Evolutionary conservation across 2,888 invertebrate genomes (phyloP).

Genomic region (Archips crataeganus): DNA sequence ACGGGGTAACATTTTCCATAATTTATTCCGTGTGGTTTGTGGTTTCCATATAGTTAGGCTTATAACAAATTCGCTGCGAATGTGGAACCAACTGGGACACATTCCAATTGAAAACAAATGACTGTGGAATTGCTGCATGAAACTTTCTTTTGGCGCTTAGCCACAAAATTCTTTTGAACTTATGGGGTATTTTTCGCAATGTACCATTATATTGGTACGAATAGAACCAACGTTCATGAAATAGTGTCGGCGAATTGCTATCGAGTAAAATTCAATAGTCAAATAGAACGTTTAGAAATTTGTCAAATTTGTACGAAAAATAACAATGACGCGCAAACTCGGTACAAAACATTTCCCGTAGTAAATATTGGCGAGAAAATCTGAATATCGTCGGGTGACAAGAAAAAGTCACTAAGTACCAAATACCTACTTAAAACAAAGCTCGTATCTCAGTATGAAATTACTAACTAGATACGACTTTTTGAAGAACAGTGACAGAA

Average conservation of each 20-base stretch:
- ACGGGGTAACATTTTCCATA: too few relatives aligned
- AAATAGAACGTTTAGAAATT: neutral
- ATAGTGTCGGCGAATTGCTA: neutral
- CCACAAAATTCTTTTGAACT: constrained; percentile 35
- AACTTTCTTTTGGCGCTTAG: constrained; percentile 34
- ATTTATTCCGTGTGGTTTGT: neutral
- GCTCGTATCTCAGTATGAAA: too few relatives aligned
- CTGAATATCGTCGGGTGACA: too few relatives aligned
- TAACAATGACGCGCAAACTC: constrained; percentile 12
- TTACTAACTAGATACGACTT: too few relatives aligned
- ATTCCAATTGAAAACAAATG: constrained; percentile 42
- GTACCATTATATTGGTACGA: constrained; percentile 16
- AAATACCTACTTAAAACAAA: too few relatives aligned
- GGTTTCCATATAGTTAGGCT: constrained; percentile 5
- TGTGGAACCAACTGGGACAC: constrained; percentile 34
- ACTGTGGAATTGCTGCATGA: constrained; percentile 37
- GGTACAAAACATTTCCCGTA: constrained; percentile 12
- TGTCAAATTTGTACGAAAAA: neutral
- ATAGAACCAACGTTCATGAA: neutral
- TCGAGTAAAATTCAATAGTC: neutral
- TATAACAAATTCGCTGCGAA: constrained; percentile 30
- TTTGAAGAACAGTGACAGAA: too few relatives aligned
- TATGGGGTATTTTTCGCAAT: constrained; percentile 34
- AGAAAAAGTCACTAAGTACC: too few relatives aligned
- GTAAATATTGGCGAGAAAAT: neutral